A percentile compares a stretch with the other conserved stretches of the same genome.
Evolutionary conservation across 2,797 vertebrate species (phyloP).

Genomic region (Notamacropus eugenii): DNA sequence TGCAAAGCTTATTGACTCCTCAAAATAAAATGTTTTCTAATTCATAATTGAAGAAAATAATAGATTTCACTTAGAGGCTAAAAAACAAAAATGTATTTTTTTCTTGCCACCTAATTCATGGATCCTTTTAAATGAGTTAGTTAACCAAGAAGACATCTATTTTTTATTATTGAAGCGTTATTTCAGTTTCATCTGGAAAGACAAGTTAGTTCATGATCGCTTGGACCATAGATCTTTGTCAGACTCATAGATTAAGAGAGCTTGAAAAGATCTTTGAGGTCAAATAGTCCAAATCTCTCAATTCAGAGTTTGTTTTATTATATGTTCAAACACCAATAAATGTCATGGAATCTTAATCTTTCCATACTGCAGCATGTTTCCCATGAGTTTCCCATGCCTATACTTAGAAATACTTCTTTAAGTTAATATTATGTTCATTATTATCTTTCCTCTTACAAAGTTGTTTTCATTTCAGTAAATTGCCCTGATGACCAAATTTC

Average conservation of each 20-base stretch:
- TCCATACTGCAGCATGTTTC: not conserved
- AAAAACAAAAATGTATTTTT: not conserved
- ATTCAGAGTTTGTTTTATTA: conserved; percentile 3
- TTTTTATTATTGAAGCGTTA: not conserved
- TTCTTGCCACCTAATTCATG: not conserved
- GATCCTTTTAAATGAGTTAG: not conserved
- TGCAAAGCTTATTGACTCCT: not conserved
- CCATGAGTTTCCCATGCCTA: not conserved
- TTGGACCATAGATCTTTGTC: not conserved
- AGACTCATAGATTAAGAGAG: not conserved
- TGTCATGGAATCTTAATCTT: conserved; percentile 22
- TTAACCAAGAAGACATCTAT: not conserved
- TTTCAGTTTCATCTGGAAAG: not conserved
- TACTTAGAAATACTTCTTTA: conserved; percentile 54
- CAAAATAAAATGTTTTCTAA: not conserved
- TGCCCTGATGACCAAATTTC: conserved; percentile 30
- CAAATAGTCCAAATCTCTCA: not conserved
- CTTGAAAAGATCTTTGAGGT: not conserved
- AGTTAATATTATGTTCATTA: conserved; percentile 36
- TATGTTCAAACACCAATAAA: conserved; percentile 28
- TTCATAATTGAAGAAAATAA: not conserved
- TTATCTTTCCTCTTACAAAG: conserved; percentile 47
- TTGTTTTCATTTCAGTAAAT: conserved; percentile 47
- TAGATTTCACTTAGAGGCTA: not conserved
- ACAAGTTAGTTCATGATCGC: not conserved